Conservation (phyloP, 2,113 vertebrate genomes). For the Ictidomys tridecemlineatus region DNA sequence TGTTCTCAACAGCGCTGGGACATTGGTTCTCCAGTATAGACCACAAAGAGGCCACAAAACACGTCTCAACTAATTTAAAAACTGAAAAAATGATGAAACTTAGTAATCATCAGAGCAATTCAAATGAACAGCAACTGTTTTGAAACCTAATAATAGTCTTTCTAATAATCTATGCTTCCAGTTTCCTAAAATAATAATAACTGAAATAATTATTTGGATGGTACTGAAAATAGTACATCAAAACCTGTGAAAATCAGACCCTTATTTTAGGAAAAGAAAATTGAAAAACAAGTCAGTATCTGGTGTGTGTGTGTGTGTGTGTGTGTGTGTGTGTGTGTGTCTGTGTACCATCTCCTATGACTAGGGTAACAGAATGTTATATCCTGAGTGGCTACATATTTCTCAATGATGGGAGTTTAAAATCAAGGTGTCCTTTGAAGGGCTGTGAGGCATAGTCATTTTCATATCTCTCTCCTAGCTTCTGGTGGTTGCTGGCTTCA, state of each 20-base stretch:
- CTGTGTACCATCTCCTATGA: too few species aligned
- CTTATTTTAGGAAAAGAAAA: not conserved
- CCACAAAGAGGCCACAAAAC: too few species aligned
- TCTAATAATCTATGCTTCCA: not conserved
- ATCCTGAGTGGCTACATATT: not conserved
- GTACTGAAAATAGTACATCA: not conserved
- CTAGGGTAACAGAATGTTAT: not conserved
- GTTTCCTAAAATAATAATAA: not conserved
- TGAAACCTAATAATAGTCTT: not conserved
- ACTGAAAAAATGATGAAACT: not conserved
- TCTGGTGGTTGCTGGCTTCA: not conserved
- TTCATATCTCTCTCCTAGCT: not conserved
- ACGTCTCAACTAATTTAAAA: too few species aligned
- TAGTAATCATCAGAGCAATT: not conserved
- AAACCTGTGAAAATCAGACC: not conserved
- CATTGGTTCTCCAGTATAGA: too few species aligned
- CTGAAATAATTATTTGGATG: not conserved
- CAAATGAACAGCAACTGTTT: not conserved
- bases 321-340: not conserved
- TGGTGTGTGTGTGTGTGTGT: not conserved
- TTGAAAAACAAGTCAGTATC: too few species aligned
- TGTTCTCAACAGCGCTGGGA: too few species aligned
- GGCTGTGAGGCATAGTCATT: rapidly evolving
- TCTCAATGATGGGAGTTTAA: not conserved
- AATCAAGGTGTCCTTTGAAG: not conserved